Percentiles rank a stretch among this genome's conserved stretches.
Conservation (phyloP, 2,888 invertebrate species). For the Merodon equestris region DNA sequence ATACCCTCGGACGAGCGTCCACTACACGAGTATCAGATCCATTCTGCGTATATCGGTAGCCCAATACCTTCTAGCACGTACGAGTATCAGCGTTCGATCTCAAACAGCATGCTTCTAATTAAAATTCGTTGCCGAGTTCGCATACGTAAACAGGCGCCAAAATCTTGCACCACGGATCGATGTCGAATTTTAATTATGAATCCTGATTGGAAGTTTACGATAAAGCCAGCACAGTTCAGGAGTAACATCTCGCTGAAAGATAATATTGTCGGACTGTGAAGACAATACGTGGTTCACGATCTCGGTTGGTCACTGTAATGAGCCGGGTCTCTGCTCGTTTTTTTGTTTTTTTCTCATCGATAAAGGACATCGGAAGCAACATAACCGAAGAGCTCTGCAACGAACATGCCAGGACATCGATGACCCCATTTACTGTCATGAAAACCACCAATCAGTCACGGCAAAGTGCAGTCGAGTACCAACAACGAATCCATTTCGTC, state of each 20-base stretch:
- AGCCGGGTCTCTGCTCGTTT: conserved; percentile 42
- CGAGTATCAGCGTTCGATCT: conserved; percentile 42
- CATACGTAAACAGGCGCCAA: conserved; percentile 53
- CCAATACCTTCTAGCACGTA: not conserved
- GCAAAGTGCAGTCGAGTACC: conserved; percentile 46
- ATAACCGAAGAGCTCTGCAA: conserved; percentile 34
- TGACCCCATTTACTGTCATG: conserved; percentile 65
- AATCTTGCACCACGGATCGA: conserved; percentile 56
- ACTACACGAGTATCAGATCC: not conserved
- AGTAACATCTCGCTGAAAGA: too few species aligned
- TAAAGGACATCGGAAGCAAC: conserved; percentile 49
- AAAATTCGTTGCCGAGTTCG: conserved; percentile 46
- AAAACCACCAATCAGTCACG: conserved; percentile 69
- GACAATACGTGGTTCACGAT: conserved; percentile 37
- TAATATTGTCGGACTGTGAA: conserved; percentile 10
- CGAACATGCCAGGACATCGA: conserved; percentile 35
- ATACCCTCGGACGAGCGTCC: not conserved
- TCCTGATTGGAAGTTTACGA: conserved; percentile 50
- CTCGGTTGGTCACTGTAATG: conserved; percentile 25
- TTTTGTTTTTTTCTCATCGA: conserved; percentile 8
- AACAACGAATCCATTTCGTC: conserved; percentile 36
- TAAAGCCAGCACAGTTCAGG: conserved; percentile 50
- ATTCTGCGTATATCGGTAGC: conserved; percentile 3
- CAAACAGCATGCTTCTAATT: conserved; percentile 45
- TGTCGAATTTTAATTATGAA: conserved; percentile 61